Conservation (phyloP, 1,140 invertebrate genomes). For the Nautilus pompilius region DNA sequence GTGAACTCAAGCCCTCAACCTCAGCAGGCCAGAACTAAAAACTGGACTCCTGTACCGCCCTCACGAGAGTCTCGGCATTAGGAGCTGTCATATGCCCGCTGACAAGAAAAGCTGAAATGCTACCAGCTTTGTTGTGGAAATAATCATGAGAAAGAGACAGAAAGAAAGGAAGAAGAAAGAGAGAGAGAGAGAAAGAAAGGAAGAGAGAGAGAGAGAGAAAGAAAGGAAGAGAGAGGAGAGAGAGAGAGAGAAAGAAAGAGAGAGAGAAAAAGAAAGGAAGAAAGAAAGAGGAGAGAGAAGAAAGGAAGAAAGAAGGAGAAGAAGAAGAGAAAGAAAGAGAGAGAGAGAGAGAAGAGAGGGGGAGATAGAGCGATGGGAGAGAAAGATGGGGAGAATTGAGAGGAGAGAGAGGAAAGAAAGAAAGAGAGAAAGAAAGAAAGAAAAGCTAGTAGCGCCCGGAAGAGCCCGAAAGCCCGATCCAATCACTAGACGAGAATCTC, state of each 20-base stretch:
- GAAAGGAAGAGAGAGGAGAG: not conserved
- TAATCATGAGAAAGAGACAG: not conserved
- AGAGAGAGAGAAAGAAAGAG: not conserved
- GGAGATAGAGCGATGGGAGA: not conserved
- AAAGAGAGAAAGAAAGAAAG: too few species aligned
- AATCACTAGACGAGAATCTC: too few species aligned
- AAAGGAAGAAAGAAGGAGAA: not conserved
- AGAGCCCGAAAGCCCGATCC: too few species aligned
- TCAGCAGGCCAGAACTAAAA: too few species aligned
- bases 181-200: not conserved
- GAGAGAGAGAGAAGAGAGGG: not conserved
- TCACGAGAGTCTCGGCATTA: too few species aligned
- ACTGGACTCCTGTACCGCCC: too few species aligned
- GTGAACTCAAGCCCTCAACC: too few species aligned
- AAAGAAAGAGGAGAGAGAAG: not conserved
- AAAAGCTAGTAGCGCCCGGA: too few species aligned
- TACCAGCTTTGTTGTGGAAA: too few species aligned
- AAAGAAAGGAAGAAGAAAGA: not conserved
- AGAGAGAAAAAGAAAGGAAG: not conserved
- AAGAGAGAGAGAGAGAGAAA: not conserved
- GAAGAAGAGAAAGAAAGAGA: not conserved
- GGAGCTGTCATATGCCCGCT: too few species aligned
- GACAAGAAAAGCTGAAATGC: too few species aligned
- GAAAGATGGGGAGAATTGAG: not conserved
- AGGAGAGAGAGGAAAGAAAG: not conserved